A percentile compares a stretch with the other conserved stretches of the same genome.
Evolutionary conservation across 2,113 vertebrate species (phyloP).

Genomic region (Chitala chitala): DNA sequence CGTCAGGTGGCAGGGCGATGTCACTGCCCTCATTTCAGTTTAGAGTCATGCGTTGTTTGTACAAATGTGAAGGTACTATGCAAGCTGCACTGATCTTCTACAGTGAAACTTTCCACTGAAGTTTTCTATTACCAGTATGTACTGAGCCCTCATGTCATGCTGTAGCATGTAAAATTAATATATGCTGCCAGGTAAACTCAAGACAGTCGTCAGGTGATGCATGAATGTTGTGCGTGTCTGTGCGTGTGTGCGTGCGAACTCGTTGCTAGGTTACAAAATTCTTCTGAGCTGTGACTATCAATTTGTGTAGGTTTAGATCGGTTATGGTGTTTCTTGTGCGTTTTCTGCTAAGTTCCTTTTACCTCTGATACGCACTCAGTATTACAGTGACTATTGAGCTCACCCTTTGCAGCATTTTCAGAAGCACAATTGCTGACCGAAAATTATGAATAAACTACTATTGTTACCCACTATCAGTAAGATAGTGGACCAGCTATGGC

Average conservation of each 20-base stretch:
- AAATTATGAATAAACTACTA: slow-evolving; percentile 6
- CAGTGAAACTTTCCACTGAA: slow-evolving; percentile 24
- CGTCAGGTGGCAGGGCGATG: neutral
- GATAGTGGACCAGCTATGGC: no score
- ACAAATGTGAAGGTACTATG: slow-evolving; percentile 46
- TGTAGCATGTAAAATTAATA: slow-evolving; percentile 36
- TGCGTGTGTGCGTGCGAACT: slow-evolving; percentile 6
- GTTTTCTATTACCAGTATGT: slow-evolving; percentile 48
- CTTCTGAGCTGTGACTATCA: slow-evolving; percentile 37
- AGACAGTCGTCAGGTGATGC: slow-evolving; percentile 23
- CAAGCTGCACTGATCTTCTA: slow-evolving; percentile 37
- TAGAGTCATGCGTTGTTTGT: slow-evolving; percentile 14
- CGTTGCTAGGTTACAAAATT: slow-evolving; percentile 20
- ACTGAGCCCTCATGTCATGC: slow-evolving; percentile 36
- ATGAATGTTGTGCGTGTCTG: slow-evolving; percentile 18
- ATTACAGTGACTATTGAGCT: slow-evolving; percentile 8
- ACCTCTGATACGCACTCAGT: slow-evolving; percentile 1
- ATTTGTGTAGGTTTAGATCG: slow-evolving; percentile 22
- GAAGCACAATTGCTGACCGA: neutral
- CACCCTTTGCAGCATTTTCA: neutral
- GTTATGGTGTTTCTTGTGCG: neutral
- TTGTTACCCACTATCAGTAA: no score
- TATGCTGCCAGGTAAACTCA: slow-evolving; percentile 40
- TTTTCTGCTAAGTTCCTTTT: slow-evolving; percentile 10
- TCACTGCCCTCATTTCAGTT: neutral